Evolutionary conservation across 2,888 invertebrate genomes (phyloP).

Genomic region (Synanthedon formicaeformis): DNA sequence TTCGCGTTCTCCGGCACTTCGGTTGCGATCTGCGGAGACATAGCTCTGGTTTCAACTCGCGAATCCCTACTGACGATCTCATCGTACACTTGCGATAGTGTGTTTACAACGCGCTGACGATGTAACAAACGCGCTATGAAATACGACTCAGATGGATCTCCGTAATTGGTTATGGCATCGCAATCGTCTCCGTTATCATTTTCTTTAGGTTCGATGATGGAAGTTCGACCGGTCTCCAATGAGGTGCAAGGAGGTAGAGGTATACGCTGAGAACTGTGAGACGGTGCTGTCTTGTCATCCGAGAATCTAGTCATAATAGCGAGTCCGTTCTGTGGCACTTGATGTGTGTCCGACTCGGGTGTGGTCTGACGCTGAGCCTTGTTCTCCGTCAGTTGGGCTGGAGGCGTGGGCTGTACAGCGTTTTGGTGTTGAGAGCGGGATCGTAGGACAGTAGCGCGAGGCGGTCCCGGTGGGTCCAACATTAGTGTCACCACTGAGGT

Average conservation of each 20-base stretch:
- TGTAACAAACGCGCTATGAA: constrained; percentile 58
- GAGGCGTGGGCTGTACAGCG: constrained; percentile 11
- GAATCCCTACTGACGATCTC: constrained; percentile 29
- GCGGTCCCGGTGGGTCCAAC: constrained; percentile 89
- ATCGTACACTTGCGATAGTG: constrained; percentile 48
- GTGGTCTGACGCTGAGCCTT: constrained; percentile 11
- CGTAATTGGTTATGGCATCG: constrained; percentile 49
- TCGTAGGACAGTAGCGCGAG: constrained; percentile 74
- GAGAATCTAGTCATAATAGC: constrained; percentile 64
- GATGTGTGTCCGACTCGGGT: constrained; percentile 13
- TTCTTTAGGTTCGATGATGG: constrained; percentile 23
- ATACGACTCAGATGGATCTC: constrained; percentile 60
- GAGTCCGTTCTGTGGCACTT: constrained; percentile 52
- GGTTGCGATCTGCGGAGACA: constrained; percentile 11
- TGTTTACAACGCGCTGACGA: constrained; percentile 48
- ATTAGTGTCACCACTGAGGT: constrained; percentile 93
- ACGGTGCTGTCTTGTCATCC: constrained; percentile 33
- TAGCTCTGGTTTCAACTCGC: constrained; percentile 14
- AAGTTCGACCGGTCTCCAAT: constrained; percentile 28
- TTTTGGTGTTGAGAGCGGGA: constrained; percentile 31
- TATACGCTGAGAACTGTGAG: constrained; percentile 18
- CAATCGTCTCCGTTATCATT: constrained; percentile 19
- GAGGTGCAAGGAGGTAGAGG: constrained; percentile 47
- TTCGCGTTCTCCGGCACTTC: constrained; percentile 8
- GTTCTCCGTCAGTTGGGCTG: constrained; percentile 9